A percentile compares a stretch with the other conserved stretches of the same genome.
Evolutionary conservation across 2,888 invertebrate genomes (phyloP).

Genomic region (Protophormia terraenovae): DNA sequence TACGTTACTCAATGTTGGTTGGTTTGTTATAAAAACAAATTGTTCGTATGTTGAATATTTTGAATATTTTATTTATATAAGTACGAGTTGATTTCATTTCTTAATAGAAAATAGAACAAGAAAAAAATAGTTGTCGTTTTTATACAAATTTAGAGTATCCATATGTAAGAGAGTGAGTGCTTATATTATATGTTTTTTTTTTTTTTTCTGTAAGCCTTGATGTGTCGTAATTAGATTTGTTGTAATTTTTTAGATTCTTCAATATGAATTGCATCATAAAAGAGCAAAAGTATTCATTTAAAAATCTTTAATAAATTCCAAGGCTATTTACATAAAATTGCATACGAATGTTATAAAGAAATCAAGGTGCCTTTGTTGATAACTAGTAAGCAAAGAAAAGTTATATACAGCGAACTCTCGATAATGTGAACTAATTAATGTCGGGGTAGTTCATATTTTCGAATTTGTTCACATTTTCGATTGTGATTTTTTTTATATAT

Average conservation of each 20-base stretch:
- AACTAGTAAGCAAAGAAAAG: no score
- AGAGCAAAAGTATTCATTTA: slow-evolving; percentile 42
- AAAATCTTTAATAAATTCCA: slow-evolving; percentile 25
- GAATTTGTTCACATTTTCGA: no score
- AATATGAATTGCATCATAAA: background rate
- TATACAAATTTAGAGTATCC: slow-evolving; percentile 3
- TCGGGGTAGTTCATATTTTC: no score
- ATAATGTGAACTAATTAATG: no score
- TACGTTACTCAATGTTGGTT: slow-evolving; percentile 30
- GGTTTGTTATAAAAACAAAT: slow-evolving; percentile 55
- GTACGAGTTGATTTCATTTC: slow-evolving; percentile 48
- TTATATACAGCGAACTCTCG: no score
- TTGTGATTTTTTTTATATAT: no score
- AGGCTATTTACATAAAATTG: background rate
- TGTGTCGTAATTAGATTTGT: slow-evolving; percentile 60
- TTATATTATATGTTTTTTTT: no score
- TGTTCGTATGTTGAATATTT: slow-evolving; percentile 56
- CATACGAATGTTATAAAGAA: background rate
- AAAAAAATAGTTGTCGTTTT: background rate
- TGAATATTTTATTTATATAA: slow-evolving; percentile 61
- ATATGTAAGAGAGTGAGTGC: slow-evolving; percentile 10
- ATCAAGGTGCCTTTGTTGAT: background rate
- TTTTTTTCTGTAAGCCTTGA: slow-evolving; percentile 39
- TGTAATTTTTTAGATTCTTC: slow-evolving; percentile 13
- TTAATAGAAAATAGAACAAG: slow-evolving; percentile 22